Evolutionary conservation across 2,113 vertebrate genomes (phyloP).

Genomic region (Elanoides forficatus): DNA sequence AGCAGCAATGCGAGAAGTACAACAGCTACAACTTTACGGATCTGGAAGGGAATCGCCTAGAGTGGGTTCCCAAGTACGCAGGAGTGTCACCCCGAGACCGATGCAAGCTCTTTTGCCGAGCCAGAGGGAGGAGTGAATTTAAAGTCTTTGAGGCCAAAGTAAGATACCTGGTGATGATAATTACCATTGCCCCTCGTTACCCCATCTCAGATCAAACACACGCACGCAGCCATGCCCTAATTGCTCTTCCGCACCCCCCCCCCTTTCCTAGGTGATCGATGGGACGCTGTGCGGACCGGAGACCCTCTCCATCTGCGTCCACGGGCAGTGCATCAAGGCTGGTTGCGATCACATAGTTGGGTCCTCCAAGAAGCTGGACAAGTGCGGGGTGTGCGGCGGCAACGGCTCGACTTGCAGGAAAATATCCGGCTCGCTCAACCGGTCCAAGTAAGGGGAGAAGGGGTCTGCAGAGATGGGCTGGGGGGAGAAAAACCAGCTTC

Average conservation of each 20-base stretch:
- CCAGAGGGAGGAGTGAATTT: slow-evolving; percentile 88
- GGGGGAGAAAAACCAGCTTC: not conserved
- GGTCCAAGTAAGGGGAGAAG: slow-evolving; percentile 77
- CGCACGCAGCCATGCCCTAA: not conserved
- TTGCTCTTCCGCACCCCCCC: not conserved
- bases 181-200: not conserved
- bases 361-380: slow-evolving; percentile 91
- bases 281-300: slow-evolving; percentile 93
- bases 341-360: slow-evolving; percentile 92
- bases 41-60: slow-evolving; percentile 78
- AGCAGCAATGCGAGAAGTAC: slow-evolving; percentile 95
- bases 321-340: slow-evolving; percentile 94
- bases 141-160: slow-evolving; percentile 97
- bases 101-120: slow-evolving; percentile 93
- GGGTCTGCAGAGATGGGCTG: not conserved
- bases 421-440: slow-evolving; percentile 86
- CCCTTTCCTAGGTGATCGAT: slow-evolving; percentile 83
- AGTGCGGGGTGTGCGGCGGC: slow-evolving; percentile 91
- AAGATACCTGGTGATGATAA: not conserved
- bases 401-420: slow-evolving; percentile 87
- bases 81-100: slow-evolving; percentile 91
- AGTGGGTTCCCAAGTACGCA: slow-evolving; percentile 94
- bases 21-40: slow-evolving; percentile 85
- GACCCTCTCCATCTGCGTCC: slow-evolving; percentile 91
- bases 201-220: not conserved